These are phyloP conservation scores for Micrasema minimum DNA, from an alignment of 1,140 invertebrate species.

Conservation along the genomic window DNA sequence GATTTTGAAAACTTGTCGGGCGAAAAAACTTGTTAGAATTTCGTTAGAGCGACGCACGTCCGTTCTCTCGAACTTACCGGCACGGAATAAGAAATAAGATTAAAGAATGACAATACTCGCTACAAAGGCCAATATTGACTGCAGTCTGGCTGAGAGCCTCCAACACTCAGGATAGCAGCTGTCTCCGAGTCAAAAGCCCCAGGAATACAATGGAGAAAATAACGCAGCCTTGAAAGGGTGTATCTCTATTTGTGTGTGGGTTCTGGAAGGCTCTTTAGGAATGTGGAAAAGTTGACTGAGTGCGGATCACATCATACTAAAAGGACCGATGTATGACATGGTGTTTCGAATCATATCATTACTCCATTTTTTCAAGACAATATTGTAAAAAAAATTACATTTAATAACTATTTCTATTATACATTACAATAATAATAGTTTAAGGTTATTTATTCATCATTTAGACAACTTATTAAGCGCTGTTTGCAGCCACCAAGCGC, in stretches of 20 bases:
- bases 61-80: background rate
- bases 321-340: conserved; percentile 31
- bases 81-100: background rate
- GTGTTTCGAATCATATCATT: conserved; percentile 20
- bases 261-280: background rate
- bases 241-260: background rate
- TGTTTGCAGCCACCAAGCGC: too few relatives aligned
- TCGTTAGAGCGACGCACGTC: background rate
- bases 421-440: too few relatives aligned
- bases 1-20: background rate
- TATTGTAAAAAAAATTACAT: too few relatives aligned
- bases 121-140: background rate
- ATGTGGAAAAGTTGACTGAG: background rate
- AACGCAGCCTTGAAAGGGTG: background rate
- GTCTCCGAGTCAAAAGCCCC: background rate
- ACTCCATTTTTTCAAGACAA: conserved; percentile 11
- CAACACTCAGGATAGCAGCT: background rate
- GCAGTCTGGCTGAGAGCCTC: background rate
- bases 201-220: background rate
- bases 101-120: conserved; percentile 13
- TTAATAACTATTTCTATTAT: too few relatives aligned
- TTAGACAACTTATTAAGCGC: too few relatives aligned
- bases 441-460: too few relatives aligned
- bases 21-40: background rate
- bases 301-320: conserved; percentile 24